Percentiles rank a stretch among this genome's conserved stretches.
These are phyloP conservation scores for Pseudomyrmex pallidus DNA, from an alignment of 1,140 invertebrate species.

Conservation along the genomic window DNA sequence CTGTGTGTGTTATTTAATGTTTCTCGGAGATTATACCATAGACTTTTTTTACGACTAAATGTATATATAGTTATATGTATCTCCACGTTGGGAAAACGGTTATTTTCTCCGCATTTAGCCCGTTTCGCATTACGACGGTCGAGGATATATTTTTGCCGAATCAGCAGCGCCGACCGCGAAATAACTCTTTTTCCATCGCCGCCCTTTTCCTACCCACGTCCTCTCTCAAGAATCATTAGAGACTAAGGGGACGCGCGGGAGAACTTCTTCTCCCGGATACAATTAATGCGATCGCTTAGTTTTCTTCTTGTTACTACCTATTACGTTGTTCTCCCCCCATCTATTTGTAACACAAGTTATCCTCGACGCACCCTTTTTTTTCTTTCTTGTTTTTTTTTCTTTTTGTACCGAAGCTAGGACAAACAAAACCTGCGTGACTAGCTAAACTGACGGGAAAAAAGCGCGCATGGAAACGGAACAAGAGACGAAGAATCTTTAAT, in stretches of 20 bases:
- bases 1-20: neutral
- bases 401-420: slow-evolving; percentile 43
- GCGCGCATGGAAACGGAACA: neutral
- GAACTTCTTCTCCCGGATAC: slow-evolving; percentile 58
- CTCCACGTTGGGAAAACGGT: neutral
- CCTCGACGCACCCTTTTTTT: slow-evolving; percentile 33
- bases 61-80: too few species aligned
- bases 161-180: slow-evolving; percentile 58
- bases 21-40: slow-evolving; percentile 27
- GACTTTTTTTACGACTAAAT: neutral
- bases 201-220: slow-evolving; percentile 1
- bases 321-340: slow-evolving; percentile 53
- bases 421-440: slow-evolving; percentile 69
- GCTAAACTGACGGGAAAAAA: slow-evolving; percentile 36
- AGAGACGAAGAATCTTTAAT: slow-evolving; percentile 58
- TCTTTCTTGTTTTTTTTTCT: neutral
- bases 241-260: neutral
- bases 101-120: slow-evolving; percentile 47
- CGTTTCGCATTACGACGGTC: slow-evolving; percentile 21
- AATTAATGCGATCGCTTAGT: slow-evolving; percentile 79
- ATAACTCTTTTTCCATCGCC: slow-evolving; percentile 57
- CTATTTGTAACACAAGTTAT: slow-evolving; percentile 76
- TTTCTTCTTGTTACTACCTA: slow-evolving; percentile 75
- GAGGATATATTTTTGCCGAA: slow-evolving; percentile 56
- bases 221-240: slow-evolving; percentile 8